Base-by-base conservation (phyloP, 2,113 vertebrate genomes). In the Amia ocellicauda region DNA sequence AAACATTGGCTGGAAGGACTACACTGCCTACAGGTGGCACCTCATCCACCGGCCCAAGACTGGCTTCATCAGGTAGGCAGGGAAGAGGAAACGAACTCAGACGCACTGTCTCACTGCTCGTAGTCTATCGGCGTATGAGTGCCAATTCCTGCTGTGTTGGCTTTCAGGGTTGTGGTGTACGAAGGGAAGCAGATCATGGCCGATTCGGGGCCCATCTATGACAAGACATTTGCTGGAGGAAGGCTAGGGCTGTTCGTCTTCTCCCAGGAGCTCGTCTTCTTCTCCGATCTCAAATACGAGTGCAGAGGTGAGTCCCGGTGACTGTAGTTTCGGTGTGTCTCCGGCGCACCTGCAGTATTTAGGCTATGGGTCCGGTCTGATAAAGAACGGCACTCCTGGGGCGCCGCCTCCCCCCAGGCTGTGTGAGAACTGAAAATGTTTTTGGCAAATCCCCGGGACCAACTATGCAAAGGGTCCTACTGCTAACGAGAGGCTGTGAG, bases 281-380 rank as follows among this genome's bases (percentile, higher is more conserved):
- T 99, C 89, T 99, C 97, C 31, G 97, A 99, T 71, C 96, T 99
- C 81, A 99, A 96, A 74, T 98, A 99, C 19, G 97, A 98, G 78
- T 99, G 97, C 86, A 89, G 89, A 96, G 97, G 97, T 99, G 73
- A 91, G 94, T 86, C 62, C 31, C 11, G 31, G 11, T 36, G 31
- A 36, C 31, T 47, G 10, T 47, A 4, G 10, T 47, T n/a, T n/a
- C n/a, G n/a, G n/a, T n/a, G n/a, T n/a, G n/a, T n/a, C n/a, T n/a
- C n/a, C n/a, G n/a, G n/a, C n/a, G n/a, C n/a, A n/a, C n/a, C n/a
- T n/a, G n/a, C n/a, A n/a, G n/a, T n/a, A n/a, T n/a, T n/a, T 47
- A 14, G 5, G 31, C 11, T 7, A 36, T 36, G 31, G 31, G 31
- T n/a, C n/a, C 31, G 5, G 31, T 11, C 1, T 7, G 31, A 36